These are phyloP conservation scores for Mesaphorura yosii DNA, from an alignment of 1,140 invertebrate species.

Conservation along the genomic window DNA sequence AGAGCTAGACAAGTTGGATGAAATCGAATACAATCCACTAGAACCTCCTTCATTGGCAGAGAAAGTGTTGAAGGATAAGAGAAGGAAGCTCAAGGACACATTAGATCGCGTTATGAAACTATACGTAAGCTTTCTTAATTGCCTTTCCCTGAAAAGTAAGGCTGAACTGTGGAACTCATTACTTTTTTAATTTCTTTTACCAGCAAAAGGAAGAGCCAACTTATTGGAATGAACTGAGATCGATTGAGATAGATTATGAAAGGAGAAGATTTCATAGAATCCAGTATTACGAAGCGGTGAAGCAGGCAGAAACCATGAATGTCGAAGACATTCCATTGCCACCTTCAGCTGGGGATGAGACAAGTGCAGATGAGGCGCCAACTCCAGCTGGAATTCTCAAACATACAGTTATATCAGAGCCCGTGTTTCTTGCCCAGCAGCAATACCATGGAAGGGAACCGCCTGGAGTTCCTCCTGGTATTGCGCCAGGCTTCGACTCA, in stretches of 20 bases:
- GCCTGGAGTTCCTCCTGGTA: slow-evolving; percentile 76
- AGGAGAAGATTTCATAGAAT: slow-evolving; percentile 71
- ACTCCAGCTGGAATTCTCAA: slow-evolving; percentile 53
- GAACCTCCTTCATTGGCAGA: slow-evolving; percentile 88
- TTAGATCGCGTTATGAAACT: slow-evolving; percentile 84
- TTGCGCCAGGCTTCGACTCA: slow-evolving; percentile 54
- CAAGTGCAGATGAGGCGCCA: slow-evolving; percentile 29
- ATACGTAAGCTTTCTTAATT: slow-evolving; percentile 62
- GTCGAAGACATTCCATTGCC: slow-evolving; percentile 95
- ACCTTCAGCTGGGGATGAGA: slow-evolving; percentile 38
- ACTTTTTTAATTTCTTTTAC: neutral
- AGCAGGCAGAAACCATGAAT: slow-evolving; percentile 85
- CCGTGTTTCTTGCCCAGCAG: too few relatives aligned
- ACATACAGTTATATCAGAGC: slow-evolving; percentile 40
- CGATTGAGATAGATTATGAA: slow-evolving; percentile 86
- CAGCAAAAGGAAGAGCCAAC: slow-evolving; percentile 93
- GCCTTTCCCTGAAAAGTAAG: neutral
- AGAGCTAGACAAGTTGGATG: slow-evolving; percentile 95
- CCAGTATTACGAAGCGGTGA: slow-evolving; percentile 87
- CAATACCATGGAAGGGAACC: slow-evolving; percentile 43
- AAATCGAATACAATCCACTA: slow-evolving; percentile 93
- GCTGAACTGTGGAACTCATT: neutral
- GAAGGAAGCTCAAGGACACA: slow-evolving; percentile 90
- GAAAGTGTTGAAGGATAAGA: slow-evolving; percentile 91
- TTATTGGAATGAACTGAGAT: slow-evolving; percentile 79